Percentiles rank a stretch among this genome's conserved stretches.
These are phyloP conservation scores for Drosophila algonquin DNA, from an alignment of 2,888 invertebrate genomes.

Conservation along the genomic window DNA sequence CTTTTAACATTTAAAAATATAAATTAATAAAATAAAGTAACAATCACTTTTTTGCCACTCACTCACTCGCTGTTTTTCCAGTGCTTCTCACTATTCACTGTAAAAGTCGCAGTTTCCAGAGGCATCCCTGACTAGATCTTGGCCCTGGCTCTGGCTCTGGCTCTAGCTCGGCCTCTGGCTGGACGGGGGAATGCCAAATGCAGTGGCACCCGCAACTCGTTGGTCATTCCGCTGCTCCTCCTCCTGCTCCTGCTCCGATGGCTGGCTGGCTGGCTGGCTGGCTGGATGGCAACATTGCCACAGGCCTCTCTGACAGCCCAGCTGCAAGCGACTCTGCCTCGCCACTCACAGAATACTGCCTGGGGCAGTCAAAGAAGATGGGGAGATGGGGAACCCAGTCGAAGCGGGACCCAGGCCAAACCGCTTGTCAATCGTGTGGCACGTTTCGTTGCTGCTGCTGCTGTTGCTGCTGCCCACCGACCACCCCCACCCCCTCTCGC, in stretches of 20 bases:
- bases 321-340: slow-evolving; percentile 52
- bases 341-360: slow-evolving; percentile 4
- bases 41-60: not conserved
- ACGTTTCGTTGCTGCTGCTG: slow-evolving; percentile 50
- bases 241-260: not conserved
- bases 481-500: slow-evolving; percentile 13
- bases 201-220: slow-evolving; percentile 65
- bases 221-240: slow-evolving; percentile 29
- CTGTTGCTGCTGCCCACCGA: no score
- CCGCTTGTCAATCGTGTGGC: slow-evolving; percentile 72
- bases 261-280: slow-evolving; percentile 22
- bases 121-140: slow-evolving; percentile 37
- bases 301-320: slow-evolving; percentile 14
- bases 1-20: not conserved
- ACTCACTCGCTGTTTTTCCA: slow-evolving; percentile 26
- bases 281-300: slow-evolving; percentile 54
- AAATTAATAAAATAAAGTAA: not conserved
- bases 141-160: slow-evolving; percentile 9
- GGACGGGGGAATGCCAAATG: slow-evolving; percentile 33
- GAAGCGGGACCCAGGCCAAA: slow-evolving; percentile 40
- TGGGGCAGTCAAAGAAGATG: slow-evolving; percentile 13
- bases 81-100: slow-evolving; percentile 11
- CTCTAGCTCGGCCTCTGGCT: not conserved
- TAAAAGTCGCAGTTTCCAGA: slow-evolving; percentile 29
- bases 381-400: slow-evolving; percentile 6